These are phyloP conservation scores for Stomatorhinus walkeri DNA, from an alignment of 2,797 vertebrate species.

Conservation along the genomic window DNA sequence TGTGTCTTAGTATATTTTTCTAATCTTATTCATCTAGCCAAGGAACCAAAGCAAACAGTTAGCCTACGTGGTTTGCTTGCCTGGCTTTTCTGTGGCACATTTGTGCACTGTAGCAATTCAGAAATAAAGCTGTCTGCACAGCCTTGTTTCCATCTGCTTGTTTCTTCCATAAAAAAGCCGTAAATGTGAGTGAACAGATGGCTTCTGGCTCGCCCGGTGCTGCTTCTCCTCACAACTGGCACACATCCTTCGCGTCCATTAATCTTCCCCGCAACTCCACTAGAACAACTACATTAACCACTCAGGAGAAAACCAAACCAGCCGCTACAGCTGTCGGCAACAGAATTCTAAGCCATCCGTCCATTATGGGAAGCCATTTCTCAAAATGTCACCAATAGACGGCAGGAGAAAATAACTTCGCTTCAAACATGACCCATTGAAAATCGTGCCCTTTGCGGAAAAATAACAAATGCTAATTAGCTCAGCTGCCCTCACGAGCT, in stretches of 20 bases:
- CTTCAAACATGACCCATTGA: slow-evolving; percentile 62
- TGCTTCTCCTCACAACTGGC: slow-evolving; percentile 88
- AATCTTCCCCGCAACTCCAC: slow-evolving; percentile 95
- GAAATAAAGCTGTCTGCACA: slow-evolving; percentile 48
- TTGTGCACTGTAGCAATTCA: slow-evolving; percentile 52
- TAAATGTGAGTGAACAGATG: slow-evolving; percentile 94
- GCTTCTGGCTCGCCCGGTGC: slow-evolving; percentile 81
- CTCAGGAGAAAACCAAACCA: slow-evolving; percentile 60
- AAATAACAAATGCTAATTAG: slow-evolving; percentile 67
- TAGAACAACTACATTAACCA: slow-evolving; percentile 92
- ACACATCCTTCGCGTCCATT: slow-evolving; percentile 89
- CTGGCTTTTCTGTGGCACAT: slow-evolving; percentile 46
- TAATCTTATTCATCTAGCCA: neutral
- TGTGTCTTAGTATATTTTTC: neutral
- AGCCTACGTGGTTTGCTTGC: neutral
- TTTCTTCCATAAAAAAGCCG: slow-evolving; percentile 82
- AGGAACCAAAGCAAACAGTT: neutral
- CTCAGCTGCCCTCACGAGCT: slow-evolving; percentile 48
- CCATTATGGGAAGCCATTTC: slow-evolving; percentile 68
- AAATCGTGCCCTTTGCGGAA: slow-evolving; percentile 47
- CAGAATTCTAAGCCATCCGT: slow-evolving; percentile 76
- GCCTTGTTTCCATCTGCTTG: slow-evolving; percentile 73
- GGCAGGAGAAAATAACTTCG: slow-evolving; percentile 68
- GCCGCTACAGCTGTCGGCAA: slow-evolving; percentile 83
- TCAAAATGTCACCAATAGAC: slow-evolving; percentile 73